Conservation (phyloP, 1,140 invertebrate genomes). For the Brachionus rotundiformis region DNA sequence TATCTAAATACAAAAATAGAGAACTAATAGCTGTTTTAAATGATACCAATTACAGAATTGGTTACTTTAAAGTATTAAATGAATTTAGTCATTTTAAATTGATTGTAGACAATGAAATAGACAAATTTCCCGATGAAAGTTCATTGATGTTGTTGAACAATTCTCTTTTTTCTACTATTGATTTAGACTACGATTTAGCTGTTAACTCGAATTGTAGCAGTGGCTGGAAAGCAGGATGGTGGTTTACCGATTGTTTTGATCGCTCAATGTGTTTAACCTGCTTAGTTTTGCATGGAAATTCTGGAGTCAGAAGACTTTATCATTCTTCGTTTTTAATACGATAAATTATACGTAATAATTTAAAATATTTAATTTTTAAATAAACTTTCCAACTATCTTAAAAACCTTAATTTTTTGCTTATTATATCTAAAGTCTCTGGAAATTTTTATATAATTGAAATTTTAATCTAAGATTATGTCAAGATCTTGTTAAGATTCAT, state of each 20-base stretch:
- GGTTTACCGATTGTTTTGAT: slow-evolving; percentile 51
- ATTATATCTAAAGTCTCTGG: too few species aligned
- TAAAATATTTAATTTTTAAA: background rate
- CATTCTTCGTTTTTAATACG: slow-evolving; percentile 32
- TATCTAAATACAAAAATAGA: slow-evolving; percentile 5
- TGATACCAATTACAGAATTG: slow-evolving; percentile 21
- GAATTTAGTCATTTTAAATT: slow-evolving; percentile 47
- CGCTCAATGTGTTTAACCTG: slow-evolving; percentile 37
- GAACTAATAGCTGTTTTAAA: slow-evolving; percentile 34
- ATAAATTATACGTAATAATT: slow-evolving; percentile 18
- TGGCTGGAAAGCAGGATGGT: slow-evolving; percentile 51
- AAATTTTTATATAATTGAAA: too few species aligned
- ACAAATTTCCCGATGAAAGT: slow-evolving; percentile 13
- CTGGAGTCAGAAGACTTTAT: background rate
- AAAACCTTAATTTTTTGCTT: too few species aligned
- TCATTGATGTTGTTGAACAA: slow-evolving; percentile 21
- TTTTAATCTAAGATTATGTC: too few species aligned
- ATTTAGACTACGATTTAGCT: slow-evolving; percentile 45
- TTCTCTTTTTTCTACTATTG: slow-evolving; percentile 45
- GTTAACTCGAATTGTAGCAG: slow-evolving; percentile 47
- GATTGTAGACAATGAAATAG: slow-evolving; percentile 37
- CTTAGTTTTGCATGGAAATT: slow-evolving; percentile 27
- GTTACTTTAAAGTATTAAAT: background rate
- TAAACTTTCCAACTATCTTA: too few species aligned
- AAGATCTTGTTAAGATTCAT: too few species aligned